Evolutionary conservation across 2,888 invertebrate species (phyloP).

Genomic region (Pemphredon lugubris): DNA sequence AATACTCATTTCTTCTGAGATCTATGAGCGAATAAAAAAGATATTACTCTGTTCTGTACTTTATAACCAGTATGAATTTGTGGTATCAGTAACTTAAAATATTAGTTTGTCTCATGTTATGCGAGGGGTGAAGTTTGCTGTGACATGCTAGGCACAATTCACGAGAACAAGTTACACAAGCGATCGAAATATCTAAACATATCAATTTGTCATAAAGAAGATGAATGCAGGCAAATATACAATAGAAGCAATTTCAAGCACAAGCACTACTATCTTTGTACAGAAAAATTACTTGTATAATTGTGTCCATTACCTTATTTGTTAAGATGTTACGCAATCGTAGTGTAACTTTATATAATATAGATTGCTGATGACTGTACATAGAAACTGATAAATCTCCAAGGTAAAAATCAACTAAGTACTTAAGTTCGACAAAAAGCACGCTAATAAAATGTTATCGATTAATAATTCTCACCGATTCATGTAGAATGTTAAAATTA

Average conservation of each 20-base stretch:
- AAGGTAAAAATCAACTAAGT: slow-evolving; percentile 1
- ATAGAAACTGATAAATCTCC: slow-evolving; percentile 5
- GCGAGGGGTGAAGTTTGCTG: slow-evolving; percentile 79
- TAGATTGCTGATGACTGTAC: slow-evolving; percentile 19
- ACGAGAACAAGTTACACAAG: slow-evolving; percentile 28
- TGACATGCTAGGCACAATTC: slow-evolving; percentile 70
- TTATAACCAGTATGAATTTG: slow-evolving; percentile 18
- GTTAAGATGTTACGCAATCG: slow-evolving; percentile 39
- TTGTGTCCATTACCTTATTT: slow-evolving; percentile 74
- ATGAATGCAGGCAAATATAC: slow-evolving; percentile 53
- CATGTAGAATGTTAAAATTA: too few species aligned
- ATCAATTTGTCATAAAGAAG: slow-evolving; percentile 22
- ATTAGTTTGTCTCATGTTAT: slow-evolving; percentile 59
- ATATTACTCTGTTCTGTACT: slow-evolving; percentile 5
- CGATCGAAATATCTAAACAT: slow-evolving; percentile 26
- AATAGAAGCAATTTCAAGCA: slow-evolving; percentile 71
- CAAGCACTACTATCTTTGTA: slow-evolving; percentile 64
- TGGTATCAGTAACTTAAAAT: slow-evolving; percentile 36
- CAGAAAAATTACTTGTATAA: slow-evolving; percentile 73
- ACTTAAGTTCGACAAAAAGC: background rate
- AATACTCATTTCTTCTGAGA: slow-evolving; percentile 27
- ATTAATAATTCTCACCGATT: background rate
- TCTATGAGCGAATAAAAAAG: slow-evolving; percentile 12
- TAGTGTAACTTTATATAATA: slow-evolving; percentile 30
- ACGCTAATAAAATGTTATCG: background rate